Percentiles rank a stretch among this genome's conserved stretches.
These are phyloP conservation scores for Antheraea yamamai DNA, from an alignment of 2,888 invertebrate species.

Conservation along the genomic window DNA sequence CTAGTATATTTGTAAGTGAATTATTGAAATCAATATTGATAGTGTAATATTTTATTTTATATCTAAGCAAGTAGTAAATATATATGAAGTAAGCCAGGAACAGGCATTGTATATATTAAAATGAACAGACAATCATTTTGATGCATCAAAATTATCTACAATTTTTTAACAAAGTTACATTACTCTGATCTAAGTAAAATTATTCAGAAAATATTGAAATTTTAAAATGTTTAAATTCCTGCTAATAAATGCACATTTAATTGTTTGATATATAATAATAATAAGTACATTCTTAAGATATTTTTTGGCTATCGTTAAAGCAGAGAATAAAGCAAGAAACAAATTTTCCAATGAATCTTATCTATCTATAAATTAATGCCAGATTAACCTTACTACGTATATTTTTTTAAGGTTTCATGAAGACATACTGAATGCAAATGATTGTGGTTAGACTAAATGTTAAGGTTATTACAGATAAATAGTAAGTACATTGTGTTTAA, in stretches of 20 bases:
- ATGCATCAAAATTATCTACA: too few species aligned
- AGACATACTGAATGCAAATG: slow-evolving; percentile 39
- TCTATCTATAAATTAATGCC: slow-evolving; percentile 55
- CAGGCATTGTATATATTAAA: too few species aligned
- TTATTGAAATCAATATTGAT: too few species aligned
- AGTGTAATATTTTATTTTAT: too few species aligned
- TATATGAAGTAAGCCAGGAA: too few species aligned
- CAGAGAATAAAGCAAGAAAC: slow-evolving; percentile 32
- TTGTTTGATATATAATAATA: background rate
- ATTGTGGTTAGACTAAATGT: slow-evolving; percentile 26
- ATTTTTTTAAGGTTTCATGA: slow-evolving; percentile 51
- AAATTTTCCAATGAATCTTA: slow-evolving; percentile 54
- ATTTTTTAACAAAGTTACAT: background rate
- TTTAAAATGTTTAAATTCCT: background rate
- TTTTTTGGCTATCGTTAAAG: slow-evolving; percentile 1
- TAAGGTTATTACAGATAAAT: background rate
- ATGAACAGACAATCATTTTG: too few species aligned
- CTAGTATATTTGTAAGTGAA: too few species aligned
- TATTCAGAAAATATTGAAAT: background rate
- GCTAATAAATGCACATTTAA: background rate
- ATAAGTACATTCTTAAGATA: background rate
- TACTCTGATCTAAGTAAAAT: background rate
- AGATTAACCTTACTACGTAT: slow-evolving; percentile 60
- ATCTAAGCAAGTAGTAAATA: too few species aligned
- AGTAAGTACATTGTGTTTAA: background rate